phyloP scores from a whole-genome alignment of 2,797 vertebrate species.

The Sebastes trivittatus region DNA sequence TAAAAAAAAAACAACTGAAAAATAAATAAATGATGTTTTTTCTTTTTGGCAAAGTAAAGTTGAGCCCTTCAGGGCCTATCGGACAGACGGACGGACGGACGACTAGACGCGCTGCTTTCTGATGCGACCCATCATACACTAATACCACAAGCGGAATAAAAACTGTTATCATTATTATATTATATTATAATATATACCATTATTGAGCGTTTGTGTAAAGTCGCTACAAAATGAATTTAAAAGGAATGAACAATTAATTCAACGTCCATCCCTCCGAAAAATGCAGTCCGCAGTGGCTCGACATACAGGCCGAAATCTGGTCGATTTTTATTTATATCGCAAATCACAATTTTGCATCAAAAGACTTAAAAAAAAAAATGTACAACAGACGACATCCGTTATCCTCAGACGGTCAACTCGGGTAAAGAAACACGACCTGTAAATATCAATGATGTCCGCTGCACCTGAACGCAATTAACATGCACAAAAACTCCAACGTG shows the following conservation, averaged over 20 bases:
- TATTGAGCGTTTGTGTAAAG: background rate
- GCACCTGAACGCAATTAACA: background rate
- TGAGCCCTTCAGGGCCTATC: constrained; percentile 4
- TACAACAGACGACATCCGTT: background rate
- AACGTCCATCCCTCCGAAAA: background rate
- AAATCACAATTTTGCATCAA: background rate
- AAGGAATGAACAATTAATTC: background rate
- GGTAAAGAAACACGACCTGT: background rate
- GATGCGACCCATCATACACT: background rate
- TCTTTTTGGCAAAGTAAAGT: background rate
- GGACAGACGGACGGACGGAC: background rate
- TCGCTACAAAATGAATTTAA: background rate
- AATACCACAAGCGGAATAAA: background rate
- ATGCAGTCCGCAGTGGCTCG: background rate
- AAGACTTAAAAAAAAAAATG: background rate
- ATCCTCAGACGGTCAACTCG: background rate
- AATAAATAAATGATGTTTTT: too few species aligned
- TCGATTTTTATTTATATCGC: background rate
- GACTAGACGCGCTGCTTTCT: background rate
- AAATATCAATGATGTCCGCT: background rate
- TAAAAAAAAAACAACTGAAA: too few species aligned
- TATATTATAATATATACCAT: too few species aligned
- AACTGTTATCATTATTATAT: background rate
- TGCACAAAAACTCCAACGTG: background rate
- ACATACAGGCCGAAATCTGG: background rate